These are phyloP conservation scores for Stichopus chloronotus DNA, from an alignment of 35 echinoderm and acorn worm species.

Conservation along the genomic window DNA sequence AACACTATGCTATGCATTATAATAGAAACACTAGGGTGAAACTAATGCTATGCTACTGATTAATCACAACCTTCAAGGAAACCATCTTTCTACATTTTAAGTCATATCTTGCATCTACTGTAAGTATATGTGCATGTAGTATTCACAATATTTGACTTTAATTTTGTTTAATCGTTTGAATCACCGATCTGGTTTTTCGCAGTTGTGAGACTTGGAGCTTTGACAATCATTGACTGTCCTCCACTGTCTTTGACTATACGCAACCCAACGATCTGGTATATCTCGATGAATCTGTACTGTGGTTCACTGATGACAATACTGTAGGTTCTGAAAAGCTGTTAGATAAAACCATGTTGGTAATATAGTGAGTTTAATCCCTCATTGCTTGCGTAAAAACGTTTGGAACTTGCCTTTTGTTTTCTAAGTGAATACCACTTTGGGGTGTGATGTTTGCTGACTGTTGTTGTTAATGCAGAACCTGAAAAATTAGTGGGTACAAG, in stretches of 20 bases:
- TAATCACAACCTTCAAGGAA: no score
- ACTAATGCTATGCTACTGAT: no score
- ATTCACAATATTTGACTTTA: no score
- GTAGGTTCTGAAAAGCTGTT: neutral
- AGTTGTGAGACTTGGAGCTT: neutral
- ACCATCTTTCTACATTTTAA: no score
- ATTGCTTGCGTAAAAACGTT: neutral
- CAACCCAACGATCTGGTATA: neutral
- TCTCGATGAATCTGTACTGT: neutral
- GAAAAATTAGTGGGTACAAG: neutral
- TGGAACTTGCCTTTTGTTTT: slow-evolving; percentile 8
- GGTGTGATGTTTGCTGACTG: neutral
- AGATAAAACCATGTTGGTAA: no score
- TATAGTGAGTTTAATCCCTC: neutral
- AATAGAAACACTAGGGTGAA: no score
- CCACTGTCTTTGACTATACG: no score
- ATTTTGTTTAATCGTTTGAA: neutral
- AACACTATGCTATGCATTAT: no score
- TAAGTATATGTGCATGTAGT: no score
- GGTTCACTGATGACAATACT: neutral
- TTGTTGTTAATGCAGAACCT: neutral
- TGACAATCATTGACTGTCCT: neutral
- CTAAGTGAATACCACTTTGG: neutral
- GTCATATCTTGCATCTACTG: no score
- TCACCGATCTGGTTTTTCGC: neutral